Evolutionary conservation across 2,797 vertebrate species (phyloP), one percentile per base, ranked within the genome.

Genomic region (Malurus splendens): DNA sequence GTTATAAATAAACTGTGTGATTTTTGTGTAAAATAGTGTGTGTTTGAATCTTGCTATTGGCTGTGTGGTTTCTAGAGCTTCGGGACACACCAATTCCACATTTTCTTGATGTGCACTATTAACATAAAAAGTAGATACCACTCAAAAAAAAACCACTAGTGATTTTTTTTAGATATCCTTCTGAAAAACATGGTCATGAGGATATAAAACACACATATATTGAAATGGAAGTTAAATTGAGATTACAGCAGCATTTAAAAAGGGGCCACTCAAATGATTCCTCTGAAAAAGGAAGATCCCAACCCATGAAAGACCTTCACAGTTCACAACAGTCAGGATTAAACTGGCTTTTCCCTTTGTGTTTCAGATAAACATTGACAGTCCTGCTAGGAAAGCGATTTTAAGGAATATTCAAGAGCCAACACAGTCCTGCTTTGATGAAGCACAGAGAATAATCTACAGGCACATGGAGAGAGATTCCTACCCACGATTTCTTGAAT

Each of bases 351-450:
- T 52, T 64, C 47, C 18, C 1, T 27, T 93, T 82, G 10, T 57
- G 77, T 98, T 97, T 73, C 97, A 98, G 98, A 98, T 98, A 94
- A 99, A 98, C 95, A 98, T 98, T 48, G 98, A 98, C 96, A 98
- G 97, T 89, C 97, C 97, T 61, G 98, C 93, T 4, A 97, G 98
- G 71, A 98, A 98, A 95, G 87, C 93, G 30, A 97, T 98, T 95
- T 96, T 96, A 90, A 96, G 88, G 81, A 98, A 96, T 42, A 96
- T 98, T 89, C 97, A 97, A 92, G 96, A 97, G 89, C 97, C 98
- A 82, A 98, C 97, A 41, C 28, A 89, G 55, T 93, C 97, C 12
- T 98, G 98, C 94, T 99, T 98, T 80, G 98, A 98, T 50, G 98
- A 98, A 51, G 98, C 98, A 74, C 98, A 98, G 93, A 98, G 96